Evolutionary conservation across 2,797 vertebrate genomes (phyloP), one percentile per base, ranked within the genome.

Genomic region (Australoheros facetus): DNA sequence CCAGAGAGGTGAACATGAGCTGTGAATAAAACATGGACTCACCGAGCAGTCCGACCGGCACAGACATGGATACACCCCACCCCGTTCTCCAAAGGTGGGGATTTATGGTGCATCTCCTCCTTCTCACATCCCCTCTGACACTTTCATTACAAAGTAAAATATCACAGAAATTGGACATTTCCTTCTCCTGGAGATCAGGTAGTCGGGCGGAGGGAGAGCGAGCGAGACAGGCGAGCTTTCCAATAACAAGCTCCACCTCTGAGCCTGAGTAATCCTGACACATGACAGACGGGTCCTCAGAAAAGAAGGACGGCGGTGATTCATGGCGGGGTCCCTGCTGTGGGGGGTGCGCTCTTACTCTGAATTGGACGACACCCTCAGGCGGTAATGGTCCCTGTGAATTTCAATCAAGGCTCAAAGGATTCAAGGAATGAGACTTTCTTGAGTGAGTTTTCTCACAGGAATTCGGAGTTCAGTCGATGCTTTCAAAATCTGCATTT

Each of bases 101-200:
- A 93, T 94, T 94, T 91, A 89, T 71, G 81, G 85, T 55, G 88
- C 84, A 39, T 84, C 79, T 84, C 79, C 77, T 75, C 74, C 85
- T 71, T 82, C 75, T 82, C 85, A 76, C 82, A n/a, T 81, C 80
- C 75, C 45, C 54, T 69, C 37, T 80, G 86, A 90, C 90, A 89
- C 84, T 87, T 93, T 92, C 86, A 93, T 94, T 93, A 93, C 90
- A 91, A 94, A 94, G 94, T 94, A 83, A 94, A 94, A 94, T 89
- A 81, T 89, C 74, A 60, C 42, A 80, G 84, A 86, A 89, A 91
- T 87, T 91, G 86, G 89, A 88, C 66, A 4, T 75, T 86, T 91
- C 73, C 80, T 21, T 59, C 78, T 70, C 34, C 77, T 26, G 21
- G 39, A 85, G 79, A 83, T 85, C 82, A 83, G 87, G 82, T 7